phyloP scores from a whole-genome alignment of 1,140 invertebrate species.

The Bombus impatiens region DNA sequence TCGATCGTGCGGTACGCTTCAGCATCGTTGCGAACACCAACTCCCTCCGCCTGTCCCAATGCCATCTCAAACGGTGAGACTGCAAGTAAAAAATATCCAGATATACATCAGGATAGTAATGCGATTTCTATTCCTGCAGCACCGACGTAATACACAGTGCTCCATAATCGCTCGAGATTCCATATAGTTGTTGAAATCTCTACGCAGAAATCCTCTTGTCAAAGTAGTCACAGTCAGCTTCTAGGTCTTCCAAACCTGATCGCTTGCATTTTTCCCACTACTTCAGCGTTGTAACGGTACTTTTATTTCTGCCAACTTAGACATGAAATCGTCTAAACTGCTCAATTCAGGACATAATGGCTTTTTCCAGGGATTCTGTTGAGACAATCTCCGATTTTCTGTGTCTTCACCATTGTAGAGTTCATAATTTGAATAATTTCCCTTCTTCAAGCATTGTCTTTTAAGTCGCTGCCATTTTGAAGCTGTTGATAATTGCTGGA shows the following conservation, averaged over 20 bases:
- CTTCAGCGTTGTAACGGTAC: conserved; percentile 70
- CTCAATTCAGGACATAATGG: conserved; percentile 70
- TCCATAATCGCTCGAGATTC: not conserved
- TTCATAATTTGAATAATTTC: conserved; percentile 35
- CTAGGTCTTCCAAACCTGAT: conserved; percentile 49
- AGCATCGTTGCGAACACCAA: conserved; percentile 62
- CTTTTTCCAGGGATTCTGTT: conserved; percentile 61
- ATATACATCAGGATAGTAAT: conserved; percentile 72
- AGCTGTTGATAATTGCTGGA: conserved; percentile 77
- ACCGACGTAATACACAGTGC: not conserved
- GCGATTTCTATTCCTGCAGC: conserved; percentile 39
- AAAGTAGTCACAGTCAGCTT: not conserved
- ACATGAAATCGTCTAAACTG: conserved; percentile 76
- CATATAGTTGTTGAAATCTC: not conserved
- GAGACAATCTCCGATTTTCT: too few species aligned
- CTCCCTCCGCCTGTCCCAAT: conserved; percentile 58
- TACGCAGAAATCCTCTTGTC: not conserved
- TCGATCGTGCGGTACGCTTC: conserved; percentile 45
- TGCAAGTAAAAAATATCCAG: conserved; percentile 80
- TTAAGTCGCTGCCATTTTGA: conserved; percentile 78
- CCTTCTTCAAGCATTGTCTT: conserved; percentile 62
- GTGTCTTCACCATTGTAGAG: conserved; percentile 10
- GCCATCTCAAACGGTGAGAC: conserved; percentile 80
- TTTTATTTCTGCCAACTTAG: conserved; percentile 71
- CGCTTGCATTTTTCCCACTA: not conserved